A percentile compares a stretch with the other conserved stretches of the same genome.
These are phyloP conservation scores for Phodopus roborovskii DNA, from an alignment of 2,113 vertebrate genomes.

Conservation along the genomic window DNA sequence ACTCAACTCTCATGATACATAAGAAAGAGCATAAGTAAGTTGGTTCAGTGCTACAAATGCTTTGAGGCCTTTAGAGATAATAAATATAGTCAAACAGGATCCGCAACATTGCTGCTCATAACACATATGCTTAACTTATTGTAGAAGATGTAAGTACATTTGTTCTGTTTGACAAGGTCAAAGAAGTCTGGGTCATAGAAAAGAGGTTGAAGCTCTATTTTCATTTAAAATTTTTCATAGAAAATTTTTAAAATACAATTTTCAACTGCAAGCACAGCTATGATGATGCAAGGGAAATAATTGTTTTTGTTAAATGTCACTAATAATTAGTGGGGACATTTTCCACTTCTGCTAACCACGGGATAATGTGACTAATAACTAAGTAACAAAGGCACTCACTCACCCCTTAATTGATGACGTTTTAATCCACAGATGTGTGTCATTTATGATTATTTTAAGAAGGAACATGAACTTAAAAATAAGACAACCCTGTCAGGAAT, in stretches of 20 bases:
- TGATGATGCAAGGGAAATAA: constrained; percentile 11
- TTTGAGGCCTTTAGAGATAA: neutral
- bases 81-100: neutral
- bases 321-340: constrained; percentile 70
- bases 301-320: constrained; percentile 72
- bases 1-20: neutral
- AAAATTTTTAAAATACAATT: constrained; percentile 75
- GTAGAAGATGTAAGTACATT: constrained; percentile 36
- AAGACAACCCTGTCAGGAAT: neutral
- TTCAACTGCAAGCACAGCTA: constrained; percentile 54
- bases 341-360: constrained; percentile 65
- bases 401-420: constrained; percentile 19
- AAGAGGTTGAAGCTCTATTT: constrained; percentile 59
- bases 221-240: neutral
- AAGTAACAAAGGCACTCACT: constrained; percentile 69
- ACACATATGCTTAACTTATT: constrained; percentile 45
- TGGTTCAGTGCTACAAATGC: neutral
- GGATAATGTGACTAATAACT: constrained; percentile 71
- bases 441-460: constrained; percentile 44
- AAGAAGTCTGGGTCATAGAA: constrained; percentile 62
- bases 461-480: constrained; percentile 8
- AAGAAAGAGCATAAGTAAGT: neutral
- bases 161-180: constrained; percentile 51
- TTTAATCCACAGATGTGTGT: constrained; percentile 38
- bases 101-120: neutral